phyloP scores from a whole-genome alignment of 2,888 invertebrate genomes.

The Erpobdella octoculata region DNA sequence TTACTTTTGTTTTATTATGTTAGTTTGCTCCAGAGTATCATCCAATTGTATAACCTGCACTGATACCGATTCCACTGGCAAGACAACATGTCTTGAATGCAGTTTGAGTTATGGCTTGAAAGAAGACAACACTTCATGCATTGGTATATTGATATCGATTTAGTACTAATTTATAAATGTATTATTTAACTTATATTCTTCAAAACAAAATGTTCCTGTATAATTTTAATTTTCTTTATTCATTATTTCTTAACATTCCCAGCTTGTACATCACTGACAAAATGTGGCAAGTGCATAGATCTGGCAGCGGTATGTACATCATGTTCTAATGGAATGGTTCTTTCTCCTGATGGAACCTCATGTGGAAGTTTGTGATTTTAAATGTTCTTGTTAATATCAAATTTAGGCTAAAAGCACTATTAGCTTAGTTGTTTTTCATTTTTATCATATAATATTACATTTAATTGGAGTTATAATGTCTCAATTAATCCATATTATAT shows the following conservation, averaged over 20 bases:
- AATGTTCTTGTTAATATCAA: no score
- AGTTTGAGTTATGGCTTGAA: constrained; percentile 28
- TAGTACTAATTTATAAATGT: no score
- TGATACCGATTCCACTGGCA: constrained; percentile 12
- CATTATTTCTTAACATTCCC: no score
- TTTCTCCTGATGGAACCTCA: constrained; percentile 25
- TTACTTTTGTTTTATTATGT: no score
- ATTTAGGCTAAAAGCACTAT: no score
- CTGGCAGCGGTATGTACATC: constrained; percentile 17
- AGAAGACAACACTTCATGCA: constrained; percentile 27
- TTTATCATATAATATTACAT: no score
- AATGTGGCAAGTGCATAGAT: constrained; percentile 31
- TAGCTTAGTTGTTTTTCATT: no score
- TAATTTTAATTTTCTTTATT: no score
- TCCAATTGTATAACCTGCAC: constrained; percentile 27
- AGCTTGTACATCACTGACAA: constrained; percentile 28
- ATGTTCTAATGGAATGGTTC: constrained; percentile 29
- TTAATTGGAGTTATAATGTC: no score
- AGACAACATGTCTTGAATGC: constrained; percentile 27
- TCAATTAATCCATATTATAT: background rate
- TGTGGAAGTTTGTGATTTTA: constrained; percentile 33
- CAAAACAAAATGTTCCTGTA: no score
- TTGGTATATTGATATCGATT: background rate
- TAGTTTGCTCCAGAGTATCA: constrained; percentile 29
- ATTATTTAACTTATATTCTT: no score